phyloP scores from a whole-genome alignment of 1,140 invertebrate species.

The Drosophila kurseongensis region DNA sequence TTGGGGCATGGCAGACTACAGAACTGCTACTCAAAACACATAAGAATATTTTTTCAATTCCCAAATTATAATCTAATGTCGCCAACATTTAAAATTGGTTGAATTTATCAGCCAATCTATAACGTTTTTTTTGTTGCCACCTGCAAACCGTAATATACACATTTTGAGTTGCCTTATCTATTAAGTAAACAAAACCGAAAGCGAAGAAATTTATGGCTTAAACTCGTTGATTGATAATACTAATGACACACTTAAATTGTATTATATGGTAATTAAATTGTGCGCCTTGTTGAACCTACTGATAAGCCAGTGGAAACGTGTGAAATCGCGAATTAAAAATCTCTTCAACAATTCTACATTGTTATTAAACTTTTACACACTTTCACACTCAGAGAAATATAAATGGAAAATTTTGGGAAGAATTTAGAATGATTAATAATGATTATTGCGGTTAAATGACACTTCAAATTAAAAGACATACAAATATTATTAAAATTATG shows the following conservation, averaged over 20 bases:
- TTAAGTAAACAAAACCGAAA: constrained; percentile 20
- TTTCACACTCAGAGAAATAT: too few species aligned
- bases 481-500: too few species aligned
- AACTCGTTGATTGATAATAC: constrained; percentile 1
- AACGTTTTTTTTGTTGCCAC: constrained; percentile 6
- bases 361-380: too few species aligned
- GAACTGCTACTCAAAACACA: background rate
- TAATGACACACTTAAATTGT: constrained; percentile 18
- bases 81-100: constrained; percentile 11
- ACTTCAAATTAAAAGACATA: too few species aligned
- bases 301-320: background rate
- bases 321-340: constrained; percentile 2
- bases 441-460: too few species aligned
- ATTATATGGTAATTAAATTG: constrained; percentile 32
- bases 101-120: background rate
- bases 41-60: background rate
- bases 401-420: background rate
- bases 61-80: background rate
- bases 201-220: constrained; percentile 1
- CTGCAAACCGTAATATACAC: background rate
- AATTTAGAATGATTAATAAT: background rate
- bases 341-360: too few species aligned
- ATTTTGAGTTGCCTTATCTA: constrained; percentile 1
- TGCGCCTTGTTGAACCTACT: background rate
- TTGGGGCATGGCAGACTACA: constrained; percentile 14